Conservation (phyloP, 2,113 vertebrate genomes). For the Heteronetta atricapilla region DNA sequence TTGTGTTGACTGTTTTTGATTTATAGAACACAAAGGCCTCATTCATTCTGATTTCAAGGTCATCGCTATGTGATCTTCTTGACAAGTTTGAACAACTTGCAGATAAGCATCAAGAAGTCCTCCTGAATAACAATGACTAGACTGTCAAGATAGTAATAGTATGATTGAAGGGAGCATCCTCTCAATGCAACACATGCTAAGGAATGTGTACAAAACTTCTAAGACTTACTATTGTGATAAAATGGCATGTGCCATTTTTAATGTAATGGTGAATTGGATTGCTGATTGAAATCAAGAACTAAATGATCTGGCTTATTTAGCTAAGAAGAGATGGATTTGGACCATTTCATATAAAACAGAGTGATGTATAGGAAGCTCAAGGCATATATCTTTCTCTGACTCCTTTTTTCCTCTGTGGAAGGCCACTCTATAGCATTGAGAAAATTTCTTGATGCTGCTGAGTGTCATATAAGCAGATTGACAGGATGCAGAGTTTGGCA, state of each 20-base stretch:
- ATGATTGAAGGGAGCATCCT: conserved; percentile 39
- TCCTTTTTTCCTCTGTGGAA: neutral
- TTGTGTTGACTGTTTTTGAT: conserved; percentile 23
- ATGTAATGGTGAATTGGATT: neutral
- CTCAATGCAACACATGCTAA: conserved; percentile 29
- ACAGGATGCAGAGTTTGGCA: neutral
- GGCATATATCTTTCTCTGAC: neutral
- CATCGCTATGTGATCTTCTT: conserved; percentile 46
- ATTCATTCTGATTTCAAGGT: conserved; percentile 59
- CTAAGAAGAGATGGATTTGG: neutral
- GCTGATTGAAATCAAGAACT: neutral
- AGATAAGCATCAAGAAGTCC: conserved; percentile 57
- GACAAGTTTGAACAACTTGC: conserved; percentile 60
- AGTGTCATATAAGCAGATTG: neutral
- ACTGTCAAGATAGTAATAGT: conserved; percentile 37
- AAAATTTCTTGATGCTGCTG: neutral
- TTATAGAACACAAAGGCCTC: conserved; percentile 40
- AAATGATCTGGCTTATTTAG: neutral
- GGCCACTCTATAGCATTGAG: neutral
- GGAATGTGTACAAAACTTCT: conserved; percentile 29
- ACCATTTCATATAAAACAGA: neutral
- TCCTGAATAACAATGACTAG: conserved; percentile 66
- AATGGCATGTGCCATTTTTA: conserved; percentile 8
- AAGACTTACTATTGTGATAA: neutral
- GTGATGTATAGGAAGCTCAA: neutral